Percentiles rank a stretch among this genome's conserved stretches.
Conservation (phyloP, 1,140 invertebrate genomes). For the Aethina tumida region DNA sequence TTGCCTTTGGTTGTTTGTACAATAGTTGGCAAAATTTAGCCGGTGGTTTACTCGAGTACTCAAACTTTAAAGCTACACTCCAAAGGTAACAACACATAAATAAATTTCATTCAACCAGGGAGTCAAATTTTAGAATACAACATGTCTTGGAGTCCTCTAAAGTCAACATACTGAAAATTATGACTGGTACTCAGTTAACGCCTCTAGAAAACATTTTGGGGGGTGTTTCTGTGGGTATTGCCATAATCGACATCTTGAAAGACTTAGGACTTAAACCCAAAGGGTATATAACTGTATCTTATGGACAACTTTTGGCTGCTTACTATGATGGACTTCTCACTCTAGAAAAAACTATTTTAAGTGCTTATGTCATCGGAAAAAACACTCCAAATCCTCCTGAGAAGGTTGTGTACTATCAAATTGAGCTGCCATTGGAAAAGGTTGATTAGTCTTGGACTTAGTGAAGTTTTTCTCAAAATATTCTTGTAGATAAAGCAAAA, state of each 20-base stretch:
- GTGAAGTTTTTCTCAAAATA: too few relatives aligned
- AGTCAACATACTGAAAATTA: constrained; percentile 52
- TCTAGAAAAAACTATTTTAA: constrained; percentile 60
- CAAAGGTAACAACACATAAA: constrained; percentile 39
- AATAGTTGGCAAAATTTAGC: constrained; percentile 79
- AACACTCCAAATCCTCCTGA: constrained; percentile 2
- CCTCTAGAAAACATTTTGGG: constrained; percentile 51
- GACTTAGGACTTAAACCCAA: constrained; percentile 56
- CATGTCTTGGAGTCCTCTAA: constrained; percentile 43
- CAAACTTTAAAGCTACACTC: constrained; percentile 63
- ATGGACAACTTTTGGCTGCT: constrained; percentile 69
- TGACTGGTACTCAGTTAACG: constrained; percentile 39
- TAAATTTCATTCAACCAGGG: constrained; percentile 14
- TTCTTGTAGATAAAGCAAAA: too few relatives aligned
- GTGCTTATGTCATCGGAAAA: constrained; percentile 10
- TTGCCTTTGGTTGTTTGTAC: constrained; percentile 87
- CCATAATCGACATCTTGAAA: constrained; percentile 60
- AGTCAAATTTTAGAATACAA: constrained; percentile 15
- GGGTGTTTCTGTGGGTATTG: constrained; percentile 69
- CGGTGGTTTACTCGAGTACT: constrained; percentile 49
- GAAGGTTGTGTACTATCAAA: too few relatives aligned
- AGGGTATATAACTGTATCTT: constrained; percentile 70
- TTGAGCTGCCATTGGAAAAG: constrained; percentile 1
- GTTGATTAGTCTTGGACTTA: constrained; percentile 1
- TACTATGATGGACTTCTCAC: constrained; percentile 77